Base-by-base conservation (phyloP, 2,797 vertebrate species). In the Pseudomugil tenellus region DNA sequence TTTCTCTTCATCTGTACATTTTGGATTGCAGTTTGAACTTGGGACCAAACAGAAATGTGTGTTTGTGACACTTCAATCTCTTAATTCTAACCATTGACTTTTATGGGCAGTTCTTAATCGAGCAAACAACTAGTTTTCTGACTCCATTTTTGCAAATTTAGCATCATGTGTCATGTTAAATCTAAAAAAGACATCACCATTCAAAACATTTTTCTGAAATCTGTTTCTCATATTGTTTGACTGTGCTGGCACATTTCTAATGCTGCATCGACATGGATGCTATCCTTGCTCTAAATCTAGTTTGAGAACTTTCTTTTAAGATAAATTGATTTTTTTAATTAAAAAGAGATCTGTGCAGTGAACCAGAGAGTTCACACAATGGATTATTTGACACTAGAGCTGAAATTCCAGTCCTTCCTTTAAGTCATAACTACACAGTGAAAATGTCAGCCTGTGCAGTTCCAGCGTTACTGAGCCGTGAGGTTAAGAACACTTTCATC, bases 361-460 rank as follows among this genome's bases (percentile, higher is more conserved):
- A 29, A 3, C 12, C 31, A 29, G 13, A 10, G 13, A 9, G 13
- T 58, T 60, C 65, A 19, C 26, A 21, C 48, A 32, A 31, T 25
- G 28, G 12, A 13, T 63, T 1, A 9, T 28, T 74, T 61, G 26
- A 69, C 69, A n/a, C 21, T 23, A 53, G 35, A 31, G 21, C 2
- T 37, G 12, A 72, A 51, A 65, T 31, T 59, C 31, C 3, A 14
- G 21, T 14, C 31, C 3, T 48, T 13, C 49, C 14, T 55, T 67
- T 53, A 82, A 59, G 67, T 63, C 6, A 28, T 37, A 46, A 66
- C 49, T 12, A n/a, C 25, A 28, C 2, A 34, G 37, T 60, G 49
- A 56, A 77, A 83, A 78, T 74, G 57, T 67, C 63, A 74, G 19
- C 31, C 37, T 48, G 41, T 56, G 54, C 58, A 54, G 51, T 31